Evolutionary conservation across 2,888 invertebrate species (phyloP).

Genomic region (Agelastica alni): DNA sequence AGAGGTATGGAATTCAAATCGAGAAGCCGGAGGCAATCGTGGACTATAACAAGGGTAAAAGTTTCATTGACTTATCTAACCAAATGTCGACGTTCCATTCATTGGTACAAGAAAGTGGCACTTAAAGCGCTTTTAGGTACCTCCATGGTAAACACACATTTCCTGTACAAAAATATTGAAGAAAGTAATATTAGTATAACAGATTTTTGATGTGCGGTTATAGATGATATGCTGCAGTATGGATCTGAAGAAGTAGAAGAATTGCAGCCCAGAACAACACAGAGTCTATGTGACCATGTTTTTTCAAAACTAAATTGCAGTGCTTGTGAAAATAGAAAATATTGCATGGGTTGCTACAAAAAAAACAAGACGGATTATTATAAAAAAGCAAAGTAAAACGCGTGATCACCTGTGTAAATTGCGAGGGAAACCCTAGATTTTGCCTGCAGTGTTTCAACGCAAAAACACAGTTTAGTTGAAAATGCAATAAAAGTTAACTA

Average conservation of each 20-base stretch:
- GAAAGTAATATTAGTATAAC: slow-evolving; percentile 26
- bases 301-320: slow-evolving; percentile 22
- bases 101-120: slow-evolving; percentile 41
- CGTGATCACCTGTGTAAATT: slow-evolving; percentile 33
- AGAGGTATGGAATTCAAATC: slow-evolving; percentile 25
- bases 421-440: slow-evolving; percentile 31
- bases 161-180: slow-evolving; percentile 22
- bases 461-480: not conserved
- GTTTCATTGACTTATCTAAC: slow-evolving; percentile 41
- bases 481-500: no score
- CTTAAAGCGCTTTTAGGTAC: slow-evolving; percentile 35
- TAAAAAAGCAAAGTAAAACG: slow-evolving; percentile 34
- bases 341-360: no score
- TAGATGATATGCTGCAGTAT: slow-evolving; percentile 24
- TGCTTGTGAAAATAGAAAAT: slow-evolving; percentile 17
- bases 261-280: not conserved
- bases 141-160: slow-evolving; percentile 31
- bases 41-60: slow-evolving; percentile 41
- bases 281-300: slow-evolving; percentile 15
- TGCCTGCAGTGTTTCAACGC: slow-evolving; percentile 28
- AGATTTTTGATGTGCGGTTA: slow-evolving; percentile 22
- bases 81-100: slow-evolving; percentile 35
- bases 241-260: slow-evolving; percentile 18
- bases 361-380: slow-evolving; percentile 24
- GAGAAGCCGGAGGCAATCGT: slow-evolving; percentile 26